Evolutionary conservation across 2,797 vertebrate species (phyloP).

Genomic region (Oreortyx pictus): DNA sequence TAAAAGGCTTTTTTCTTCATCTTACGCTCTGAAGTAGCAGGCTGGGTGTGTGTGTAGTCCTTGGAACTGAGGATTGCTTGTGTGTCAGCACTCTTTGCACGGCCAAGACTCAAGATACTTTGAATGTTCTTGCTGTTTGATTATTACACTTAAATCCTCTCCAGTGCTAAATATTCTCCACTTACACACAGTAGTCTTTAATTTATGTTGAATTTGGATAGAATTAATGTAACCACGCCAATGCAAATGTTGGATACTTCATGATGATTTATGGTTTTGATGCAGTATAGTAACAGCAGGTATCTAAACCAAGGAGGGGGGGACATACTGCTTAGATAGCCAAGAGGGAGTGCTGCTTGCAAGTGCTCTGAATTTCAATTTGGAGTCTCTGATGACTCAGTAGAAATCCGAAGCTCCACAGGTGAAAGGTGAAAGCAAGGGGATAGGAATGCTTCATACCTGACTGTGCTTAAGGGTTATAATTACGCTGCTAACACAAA

Average conservation of each 20-base stretch:
- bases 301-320: not conserved
- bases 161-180: not conserved
- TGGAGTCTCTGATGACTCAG: not conserved
- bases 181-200: not conserved
- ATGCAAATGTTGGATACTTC: not conserved
- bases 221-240: not conserved
- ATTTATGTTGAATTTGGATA: not conserved
- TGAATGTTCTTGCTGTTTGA: not conserved
- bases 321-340: not conserved
- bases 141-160: not conserved
- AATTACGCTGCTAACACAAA: not conserved
- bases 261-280: not conserved
- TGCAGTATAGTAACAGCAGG: not conserved
- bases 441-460: not conserved
- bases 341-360: not conserved
- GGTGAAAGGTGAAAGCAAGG: constrained; percentile 2
- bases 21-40: not conserved
- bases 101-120: not conserved
- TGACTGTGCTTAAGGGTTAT: not conserved
- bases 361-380: not conserved
- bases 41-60: not conserved
- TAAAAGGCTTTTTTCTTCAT: not conserved
- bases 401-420: not conserved
- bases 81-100: not conserved
- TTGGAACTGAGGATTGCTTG: not conserved